Evolutionary conservation across 1,140 invertebrate genomes (phyloP).

Genomic region (Chymomyza costata): DNA sequence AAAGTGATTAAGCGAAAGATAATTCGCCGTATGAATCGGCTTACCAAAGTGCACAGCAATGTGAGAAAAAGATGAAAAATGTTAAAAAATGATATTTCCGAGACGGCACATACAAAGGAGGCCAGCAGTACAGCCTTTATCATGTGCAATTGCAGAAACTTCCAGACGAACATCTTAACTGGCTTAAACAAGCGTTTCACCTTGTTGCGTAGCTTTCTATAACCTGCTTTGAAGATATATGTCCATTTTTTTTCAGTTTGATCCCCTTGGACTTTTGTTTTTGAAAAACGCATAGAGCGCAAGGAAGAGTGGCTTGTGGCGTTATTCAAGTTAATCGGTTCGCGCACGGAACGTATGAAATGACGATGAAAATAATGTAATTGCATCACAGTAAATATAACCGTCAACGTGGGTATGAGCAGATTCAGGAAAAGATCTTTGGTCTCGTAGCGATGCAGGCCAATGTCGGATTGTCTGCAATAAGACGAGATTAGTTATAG

Average conservation of each 20-base stretch:
- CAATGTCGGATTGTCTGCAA: conserved; percentile 92
- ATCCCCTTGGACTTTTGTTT: background rate
- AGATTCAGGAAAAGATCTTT: conserved; percentile 93
- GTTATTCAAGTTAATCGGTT: background rate
- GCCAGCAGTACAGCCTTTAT: conserved; percentile 90
- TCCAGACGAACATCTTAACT: conserved; percentile 77
- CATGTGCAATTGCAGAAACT: conserved; percentile 94
- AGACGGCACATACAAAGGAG: conserved; percentile 77
- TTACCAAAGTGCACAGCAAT: conserved; percentile 83
- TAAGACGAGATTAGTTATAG: background rate
- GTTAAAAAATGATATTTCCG: conserved; percentile 74
- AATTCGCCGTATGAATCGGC: conserved; percentile 80
- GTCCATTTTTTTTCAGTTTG: too few relatives aligned
- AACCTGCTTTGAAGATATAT: conserved; percentile 11
- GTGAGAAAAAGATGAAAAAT: conserved; percentile 86
- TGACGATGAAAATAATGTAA: conserved; percentile 95
- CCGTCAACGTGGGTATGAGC: conserved; percentile 92
- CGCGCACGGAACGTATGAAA: conserved; percentile 53
- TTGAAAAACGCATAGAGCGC: too few relatives aligned
- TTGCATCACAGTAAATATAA: conserved; percentile 97
- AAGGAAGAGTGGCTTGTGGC: background rate
- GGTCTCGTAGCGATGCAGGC: conserved; percentile 89
- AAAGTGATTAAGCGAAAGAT: conserved; percentile 87
- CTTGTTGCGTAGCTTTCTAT: conserved; percentile 15
- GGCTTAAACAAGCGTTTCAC: conserved; percentile 35